phyloP scores from a whole-genome alignment of 2,797 vertebrate genomes.

The Buceros bicornis region DNA sequence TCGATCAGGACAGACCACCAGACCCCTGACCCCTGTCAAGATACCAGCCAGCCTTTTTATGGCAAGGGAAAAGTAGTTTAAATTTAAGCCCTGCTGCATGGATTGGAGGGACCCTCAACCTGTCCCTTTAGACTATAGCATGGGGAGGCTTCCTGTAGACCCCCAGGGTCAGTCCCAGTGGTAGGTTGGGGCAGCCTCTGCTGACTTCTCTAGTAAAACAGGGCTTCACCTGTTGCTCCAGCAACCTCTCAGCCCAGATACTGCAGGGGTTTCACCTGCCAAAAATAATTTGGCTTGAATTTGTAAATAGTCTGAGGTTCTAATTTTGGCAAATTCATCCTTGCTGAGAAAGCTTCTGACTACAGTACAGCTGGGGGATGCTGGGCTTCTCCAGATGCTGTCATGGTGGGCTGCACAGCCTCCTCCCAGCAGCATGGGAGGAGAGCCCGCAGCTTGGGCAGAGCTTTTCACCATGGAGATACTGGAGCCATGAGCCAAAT shows the following conservation, averaged over 20 bases:
- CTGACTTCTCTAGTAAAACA: background rate
- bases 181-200: background rate
- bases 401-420: background rate
- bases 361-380: background rate
- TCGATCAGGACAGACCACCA: accelerated
- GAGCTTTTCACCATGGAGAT: background rate
- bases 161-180: accelerated
- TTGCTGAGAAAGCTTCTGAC: background rate
- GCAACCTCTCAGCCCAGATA: background rate
- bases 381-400: background rate
- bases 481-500: background rate
- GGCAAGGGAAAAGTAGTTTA: background rate
- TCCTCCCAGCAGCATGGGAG: background rate
- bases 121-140: accelerated
- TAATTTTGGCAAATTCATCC: background rate
- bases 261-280: background rate
- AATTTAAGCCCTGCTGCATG: background rate
- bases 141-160: background rate
- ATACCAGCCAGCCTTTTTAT: background rate
- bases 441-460: accelerated
- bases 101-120: background rate
- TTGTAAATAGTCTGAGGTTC: background rate
- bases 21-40: background rate
- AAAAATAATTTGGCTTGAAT: background rate
- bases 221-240: background rate